A percentile compares a stretch with the other conserved stretches of the same genome.
Conservation (phyloP, 92 coral and sea anemone genomes). For the Porites rus region DNA sequence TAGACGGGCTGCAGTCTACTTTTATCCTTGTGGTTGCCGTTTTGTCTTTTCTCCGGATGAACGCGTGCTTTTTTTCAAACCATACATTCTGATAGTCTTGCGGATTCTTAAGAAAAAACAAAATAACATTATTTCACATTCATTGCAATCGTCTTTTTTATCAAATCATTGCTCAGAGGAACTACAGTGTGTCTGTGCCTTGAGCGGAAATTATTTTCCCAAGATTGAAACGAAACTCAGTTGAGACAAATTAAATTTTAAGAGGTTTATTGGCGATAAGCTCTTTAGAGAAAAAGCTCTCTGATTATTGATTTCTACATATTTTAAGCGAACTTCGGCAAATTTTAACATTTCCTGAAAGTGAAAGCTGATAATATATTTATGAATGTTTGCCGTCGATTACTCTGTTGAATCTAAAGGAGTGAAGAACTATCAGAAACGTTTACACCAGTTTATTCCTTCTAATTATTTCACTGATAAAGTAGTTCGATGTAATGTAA, state of each 20-base stretch:
- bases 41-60: too few species aligned
- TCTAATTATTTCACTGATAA: too few species aligned
- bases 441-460: too few species aligned
- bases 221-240: background rate
- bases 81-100: background rate
- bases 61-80: background rate
- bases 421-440: background rate
- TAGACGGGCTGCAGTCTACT: background rate
- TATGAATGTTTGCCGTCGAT: background rate
- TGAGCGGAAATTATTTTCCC: background rate
- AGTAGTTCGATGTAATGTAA: too few species aligned
- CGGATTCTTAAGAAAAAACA: background rate
- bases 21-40: too few species aligned
- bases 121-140: too few species aligned
- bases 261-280: background rate
- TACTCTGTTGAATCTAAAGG: background rate
- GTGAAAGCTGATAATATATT: slow-evolving; percentile 17
- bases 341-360: slow-evolving; percentile 14
- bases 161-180: background rate
- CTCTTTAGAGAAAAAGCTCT: background rate
- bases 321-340: slow-evolving; percentile 8
- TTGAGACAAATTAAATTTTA: background rate
- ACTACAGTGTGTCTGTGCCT: background rate
- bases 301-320: background rate
- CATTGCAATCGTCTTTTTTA: slow-evolving; percentile 1